phyloP scores from a whole-genome alignment of 2,888 invertebrate genomes.

The Eupithecia dodoneata region DNA sequence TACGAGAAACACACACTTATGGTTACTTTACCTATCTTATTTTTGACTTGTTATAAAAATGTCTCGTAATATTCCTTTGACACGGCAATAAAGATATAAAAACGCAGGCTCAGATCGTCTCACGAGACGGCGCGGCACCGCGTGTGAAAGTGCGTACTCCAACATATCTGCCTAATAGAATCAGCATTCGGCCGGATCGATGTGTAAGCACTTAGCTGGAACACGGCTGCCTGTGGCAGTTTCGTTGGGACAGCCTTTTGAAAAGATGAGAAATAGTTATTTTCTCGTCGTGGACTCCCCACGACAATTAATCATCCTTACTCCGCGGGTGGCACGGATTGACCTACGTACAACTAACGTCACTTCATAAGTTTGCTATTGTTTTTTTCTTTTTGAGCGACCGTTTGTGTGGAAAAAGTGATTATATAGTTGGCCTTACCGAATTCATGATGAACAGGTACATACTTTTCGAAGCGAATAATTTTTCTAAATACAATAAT shows the following conservation, averaged over 20 bases:
- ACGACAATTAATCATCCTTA: constrained; percentile 74
- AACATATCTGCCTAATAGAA: constrained; percentile 52
- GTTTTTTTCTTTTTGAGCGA: constrained; percentile 38
- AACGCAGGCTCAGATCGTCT: constrained; percentile 11
- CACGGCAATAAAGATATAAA: constrained; percentile 21
- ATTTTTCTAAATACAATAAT: not conserved
- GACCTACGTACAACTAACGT: constrained; percentile 66
- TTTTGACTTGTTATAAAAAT: not conserved
- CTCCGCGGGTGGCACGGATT: constrained; percentile 71
- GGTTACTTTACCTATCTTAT: not conserved
- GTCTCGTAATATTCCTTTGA: constrained; percentile 2
- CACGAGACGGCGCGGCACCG: constrained; percentile 23
- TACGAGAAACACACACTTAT: not conserved
- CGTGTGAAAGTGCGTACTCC: constrained; percentile 39
- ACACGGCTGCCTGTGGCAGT: constrained; percentile 72
- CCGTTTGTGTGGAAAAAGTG: not conserved
- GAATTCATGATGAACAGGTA: not conserved
- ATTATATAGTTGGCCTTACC: not conserved
- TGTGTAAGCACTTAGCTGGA: constrained; percentile 66
- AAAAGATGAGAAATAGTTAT: constrained; percentile 81
- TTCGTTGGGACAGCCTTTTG: constrained; percentile 68
- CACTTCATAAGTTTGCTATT: constrained; percentile 56
- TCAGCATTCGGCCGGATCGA: constrained; percentile 59
- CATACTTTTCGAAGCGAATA: not conserved
- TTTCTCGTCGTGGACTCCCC: constrained; percentile 70